Evolutionary conservation across 2,113 vertebrate genomes (phyloP).

Genomic region (Phylloscopus whistleri): DNA sequence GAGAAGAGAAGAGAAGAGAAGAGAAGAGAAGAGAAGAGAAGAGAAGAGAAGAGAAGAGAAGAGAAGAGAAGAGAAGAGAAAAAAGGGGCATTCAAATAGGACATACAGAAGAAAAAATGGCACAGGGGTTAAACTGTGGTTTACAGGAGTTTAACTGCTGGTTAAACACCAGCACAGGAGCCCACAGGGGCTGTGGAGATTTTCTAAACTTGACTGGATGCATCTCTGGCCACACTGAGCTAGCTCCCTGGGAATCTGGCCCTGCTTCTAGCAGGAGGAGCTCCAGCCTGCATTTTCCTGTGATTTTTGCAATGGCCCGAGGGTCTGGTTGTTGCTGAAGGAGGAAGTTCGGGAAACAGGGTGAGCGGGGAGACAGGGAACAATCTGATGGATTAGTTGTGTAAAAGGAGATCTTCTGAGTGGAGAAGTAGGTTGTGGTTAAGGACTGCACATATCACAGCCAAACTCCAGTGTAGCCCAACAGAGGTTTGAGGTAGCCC

Average conservation of each 20-base stretch:
- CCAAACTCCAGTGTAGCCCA: not conserved
- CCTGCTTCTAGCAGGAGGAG: not conserved
- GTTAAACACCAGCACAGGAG: not conserved
- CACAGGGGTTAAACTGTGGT: no score
- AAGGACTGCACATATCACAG: not conserved
- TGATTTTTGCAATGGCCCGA: accelerated
- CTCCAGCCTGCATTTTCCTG: not conserved
- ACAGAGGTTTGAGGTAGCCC: not conserved
- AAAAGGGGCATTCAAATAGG: not conserved
- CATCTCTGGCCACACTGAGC: not conserved
- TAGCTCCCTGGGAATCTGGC: not conserved
- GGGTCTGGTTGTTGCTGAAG: not conserved
- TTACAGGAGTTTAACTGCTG: no score
- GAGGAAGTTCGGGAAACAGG: not conserved
- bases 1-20: no score
- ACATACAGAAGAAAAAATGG: not conserved
- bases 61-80: no score
- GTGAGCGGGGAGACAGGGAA: not conserved
- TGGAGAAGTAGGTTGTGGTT: not conserved
- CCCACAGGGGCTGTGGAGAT: not conserved
- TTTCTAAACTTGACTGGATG: not conserved
- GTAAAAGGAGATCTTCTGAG: not conserved
- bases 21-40: not conserved
- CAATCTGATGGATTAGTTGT: accelerated
- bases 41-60: no score